Conservation (phyloP, 2,113 vertebrate genomes). For the Recurvirostra avosetta region DNA sequence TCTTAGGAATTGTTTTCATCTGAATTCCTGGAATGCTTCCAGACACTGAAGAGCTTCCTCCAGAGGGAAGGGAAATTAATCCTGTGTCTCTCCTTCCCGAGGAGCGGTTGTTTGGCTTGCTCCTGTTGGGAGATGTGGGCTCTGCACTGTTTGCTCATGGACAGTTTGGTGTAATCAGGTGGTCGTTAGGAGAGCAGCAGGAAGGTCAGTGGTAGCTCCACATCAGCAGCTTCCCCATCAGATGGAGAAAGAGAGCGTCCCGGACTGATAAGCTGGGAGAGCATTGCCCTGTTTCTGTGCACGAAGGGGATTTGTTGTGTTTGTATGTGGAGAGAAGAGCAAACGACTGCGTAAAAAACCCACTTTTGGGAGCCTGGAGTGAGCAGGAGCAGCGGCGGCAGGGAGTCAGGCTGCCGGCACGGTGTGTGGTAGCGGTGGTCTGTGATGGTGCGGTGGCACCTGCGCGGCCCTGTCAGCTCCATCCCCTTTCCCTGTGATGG, state of each 20-base stretch:
- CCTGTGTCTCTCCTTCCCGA: neutral
- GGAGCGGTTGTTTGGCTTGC: neutral
- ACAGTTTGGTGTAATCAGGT: neutral
- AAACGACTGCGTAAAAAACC: rapidly evolving
- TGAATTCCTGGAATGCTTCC: conserved; percentile 23
- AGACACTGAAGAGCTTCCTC: neutral
- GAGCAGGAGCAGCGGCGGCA: neutral
- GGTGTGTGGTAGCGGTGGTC: rapidly evolving
- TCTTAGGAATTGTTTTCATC: neutral
- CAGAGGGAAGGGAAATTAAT: neutral
- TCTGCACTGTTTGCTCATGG: neutral
- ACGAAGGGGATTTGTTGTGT: neutral
- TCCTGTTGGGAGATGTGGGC: neutral
- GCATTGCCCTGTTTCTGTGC: neutral
- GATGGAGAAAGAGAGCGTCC: neutral
- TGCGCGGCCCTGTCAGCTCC: neutral
- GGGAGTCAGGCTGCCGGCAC: neutral
- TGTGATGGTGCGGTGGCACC: neutral
- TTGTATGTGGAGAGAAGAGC: rapidly evolving
- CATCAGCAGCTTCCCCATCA: neutral
- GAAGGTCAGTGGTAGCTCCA: neutral
- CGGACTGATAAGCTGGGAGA: neutral
- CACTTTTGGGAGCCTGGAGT: neutral
- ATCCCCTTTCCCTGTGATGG: neutral
- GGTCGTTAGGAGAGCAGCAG: neutral